Percentiles rank a stretch among this genome's conserved stretches.
Conservation (phyloP, 2,888 invertebrate genomes). For the Gari tellinella region DNA sequence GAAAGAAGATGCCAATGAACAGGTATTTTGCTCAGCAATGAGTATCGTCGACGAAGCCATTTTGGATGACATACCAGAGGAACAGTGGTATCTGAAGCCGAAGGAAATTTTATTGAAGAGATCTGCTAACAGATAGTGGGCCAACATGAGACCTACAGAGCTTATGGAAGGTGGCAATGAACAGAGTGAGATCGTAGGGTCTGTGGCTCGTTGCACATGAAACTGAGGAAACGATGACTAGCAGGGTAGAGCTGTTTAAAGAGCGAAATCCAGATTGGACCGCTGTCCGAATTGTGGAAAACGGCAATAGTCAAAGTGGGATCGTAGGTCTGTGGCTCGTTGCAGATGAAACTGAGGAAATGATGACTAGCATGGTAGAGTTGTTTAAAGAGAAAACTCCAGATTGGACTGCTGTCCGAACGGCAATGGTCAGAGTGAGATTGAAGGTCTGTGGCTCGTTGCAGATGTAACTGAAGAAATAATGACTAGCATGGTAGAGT, state of each 20-base stretch:
- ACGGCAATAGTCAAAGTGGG: constrained; percentile 28
- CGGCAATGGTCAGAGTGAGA: constrained; percentile 30
- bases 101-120: no score
- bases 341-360: constrained; percentile 21
- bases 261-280: constrained; percentile 31
- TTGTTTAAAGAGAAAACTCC: constrained; percentile 32
- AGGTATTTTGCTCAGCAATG: no score
- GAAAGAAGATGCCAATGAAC: no score
- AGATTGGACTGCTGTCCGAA: constrained; percentile 15
- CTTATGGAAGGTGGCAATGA: no score
- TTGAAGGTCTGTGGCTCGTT: constrained; percentile 25
- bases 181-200: constrained; percentile 24
- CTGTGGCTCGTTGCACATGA: constrained; percentile 29
- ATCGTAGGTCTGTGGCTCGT: constrained; percentile 26
- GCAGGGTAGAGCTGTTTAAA: constrained; percentile 21
- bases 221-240: constrained; percentile 16
- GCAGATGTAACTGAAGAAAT: constrained; percentile 22
- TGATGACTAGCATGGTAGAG: constrained; percentile 15
- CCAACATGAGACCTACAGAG: no score
- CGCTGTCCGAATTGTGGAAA: no score
- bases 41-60: no score
- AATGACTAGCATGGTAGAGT: constrained; percentile 12
- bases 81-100: no score
- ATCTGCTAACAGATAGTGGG: no score
- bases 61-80: no score